These are phyloP conservation scores for Agrochola lota DNA, from an alignment of 2,888 invertebrate genomes.

Conservation along the genomic window DNA sequence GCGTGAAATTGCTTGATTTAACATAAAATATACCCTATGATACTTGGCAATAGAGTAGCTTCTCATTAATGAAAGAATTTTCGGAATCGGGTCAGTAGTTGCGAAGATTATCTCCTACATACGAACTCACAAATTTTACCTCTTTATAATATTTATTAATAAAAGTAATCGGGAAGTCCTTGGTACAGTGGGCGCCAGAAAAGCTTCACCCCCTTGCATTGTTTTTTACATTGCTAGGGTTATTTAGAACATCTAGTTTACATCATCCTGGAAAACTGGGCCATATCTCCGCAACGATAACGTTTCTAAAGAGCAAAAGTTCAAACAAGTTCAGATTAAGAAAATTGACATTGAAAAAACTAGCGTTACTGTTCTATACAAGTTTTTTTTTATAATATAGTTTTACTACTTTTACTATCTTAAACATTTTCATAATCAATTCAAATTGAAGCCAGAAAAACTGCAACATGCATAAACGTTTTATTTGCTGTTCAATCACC, in stretches of 20 bases:
- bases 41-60: too few relatives aligned
- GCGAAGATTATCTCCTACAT: too few relatives aligned
- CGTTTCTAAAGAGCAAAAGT: not conserved
- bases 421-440: conserved; percentile 14
- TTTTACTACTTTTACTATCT: conserved; percentile 10
- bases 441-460: conserved; percentile 37
- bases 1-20: too few relatives aligned
- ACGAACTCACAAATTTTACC: too few relatives aligned
- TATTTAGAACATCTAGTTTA: not conserved
- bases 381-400: not conserved
- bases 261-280: not conserved
- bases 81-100: too few relatives aligned
- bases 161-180: too few relatives aligned
- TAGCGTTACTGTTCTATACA: not conserved
- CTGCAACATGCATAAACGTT: conserved; percentile 9
- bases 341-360: not conserved
- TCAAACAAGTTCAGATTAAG: not conserved
- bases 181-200: not conserved
- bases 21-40: too few relatives aligned
- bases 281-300: not conserved
- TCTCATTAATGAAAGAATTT: too few relatives aligned
- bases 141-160: too few relatives aligned
- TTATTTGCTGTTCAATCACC: conserved; percentile 1
- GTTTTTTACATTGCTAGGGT: too few relatives aligned
- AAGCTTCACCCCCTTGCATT: too few relatives aligned